Base-by-base conservation (phyloP, 1,140 invertebrate genomes). In the Drosophila pallidifrons region DNA sequence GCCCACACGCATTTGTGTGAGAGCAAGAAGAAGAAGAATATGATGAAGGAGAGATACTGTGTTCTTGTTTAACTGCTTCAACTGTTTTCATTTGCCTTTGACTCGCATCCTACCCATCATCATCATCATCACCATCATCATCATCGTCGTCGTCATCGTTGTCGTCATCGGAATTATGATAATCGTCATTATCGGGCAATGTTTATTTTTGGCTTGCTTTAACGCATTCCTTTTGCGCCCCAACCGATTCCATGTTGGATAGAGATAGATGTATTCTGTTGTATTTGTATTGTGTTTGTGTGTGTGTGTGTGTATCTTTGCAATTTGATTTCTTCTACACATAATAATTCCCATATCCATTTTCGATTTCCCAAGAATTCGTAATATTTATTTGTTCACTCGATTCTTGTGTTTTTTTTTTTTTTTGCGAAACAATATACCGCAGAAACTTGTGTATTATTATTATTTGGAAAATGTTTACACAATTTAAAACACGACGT, bases 1-100 rank as follows among this genome's bases (percentile, higher is more conserved):
- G 73, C 82, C 82, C 80, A 83, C 80, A 87, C 85, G 83, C 85
- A 87, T 72, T 38, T 64, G 13, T 63, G 25, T 64, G 8, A 20
- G 51, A 43, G 47, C 4, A 28, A 38, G 32, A 55, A 28, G 11
- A 8, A 54, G 47, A 20, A 11, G 7, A 25, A 25, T 3, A 20
- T 3, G 20, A 25, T 3, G 20, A 32, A 32, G 35, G 8, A 38
- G 35, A 8, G 35, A 38, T 11, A 2, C 8, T 38, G 35, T 38
- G 35, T 43, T 4, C 25, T 58, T 67, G 43, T 35, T 58, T 15
- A 57, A 47, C 54, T 66, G 58, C 32, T 72, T 58, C 32, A 16
- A 38, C 16, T 57, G 11, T 45, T n/a, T 58, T 68, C n/a, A 16
- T 15, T 15, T 30, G 41, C 70, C n/a, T 49, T 47, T 41, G 64